These are phyloP conservation scores for Morone saxatilis DNA, from an alignment of 2,113 vertebrate genomes.

Conservation along the genomic window DNA sequence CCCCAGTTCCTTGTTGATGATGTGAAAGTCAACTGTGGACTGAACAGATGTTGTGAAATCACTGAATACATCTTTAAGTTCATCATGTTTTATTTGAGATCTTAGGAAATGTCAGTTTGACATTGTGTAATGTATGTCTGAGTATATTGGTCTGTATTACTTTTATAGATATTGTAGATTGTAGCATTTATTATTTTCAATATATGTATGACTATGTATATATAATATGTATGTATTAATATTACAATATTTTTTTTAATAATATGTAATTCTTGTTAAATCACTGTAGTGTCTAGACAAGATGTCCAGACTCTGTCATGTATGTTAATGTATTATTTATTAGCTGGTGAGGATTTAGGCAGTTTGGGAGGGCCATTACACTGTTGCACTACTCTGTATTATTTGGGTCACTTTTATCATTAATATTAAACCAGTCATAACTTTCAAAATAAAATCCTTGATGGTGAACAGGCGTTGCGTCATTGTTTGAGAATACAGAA, in stretches of 20 bases:
- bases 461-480: neutral
- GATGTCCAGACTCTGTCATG: neutral
- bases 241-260: neutral
- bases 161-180: neutral
- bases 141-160: neutral
- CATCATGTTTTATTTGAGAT: neutral
- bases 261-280: neutral
- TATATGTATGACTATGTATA: neutral
- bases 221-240: conserved; percentile 4
- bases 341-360: conserved; percentile 24
- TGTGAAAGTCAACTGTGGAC: neutral
- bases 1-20: neutral
- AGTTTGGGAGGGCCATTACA: neutral
- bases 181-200: neutral
- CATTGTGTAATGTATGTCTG: neutral
- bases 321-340: conserved; percentile 55
- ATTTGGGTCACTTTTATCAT: neutral
- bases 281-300: neutral
- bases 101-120: neutral
- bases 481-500: neutral
- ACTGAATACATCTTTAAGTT: neutral
- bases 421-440: neutral
- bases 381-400: neutral
- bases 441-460: neutral
- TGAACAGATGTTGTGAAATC: neutral